Base-by-base conservation (phyloP, 2,888 invertebrate species). In the Pristionchus mayeri region DNA sequence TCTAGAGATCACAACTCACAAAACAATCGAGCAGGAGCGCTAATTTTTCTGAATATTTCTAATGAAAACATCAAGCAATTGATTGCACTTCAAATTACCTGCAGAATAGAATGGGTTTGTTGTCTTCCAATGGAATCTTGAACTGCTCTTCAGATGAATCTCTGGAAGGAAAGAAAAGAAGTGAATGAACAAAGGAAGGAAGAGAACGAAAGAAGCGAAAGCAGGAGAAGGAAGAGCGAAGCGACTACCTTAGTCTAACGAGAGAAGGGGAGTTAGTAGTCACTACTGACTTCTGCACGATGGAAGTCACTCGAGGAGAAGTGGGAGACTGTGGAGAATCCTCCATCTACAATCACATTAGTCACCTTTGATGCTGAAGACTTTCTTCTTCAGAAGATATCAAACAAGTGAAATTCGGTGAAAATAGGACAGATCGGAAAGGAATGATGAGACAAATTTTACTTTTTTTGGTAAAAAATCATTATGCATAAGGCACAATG, bases 71-170 rank as follows among this genome's bases (percentile, higher is more conserved):
- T 54, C 3, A 16, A 52, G 52, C 11, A 24, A 9, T 34, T 16
- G 4, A 80, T n/a, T 60, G 11, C 27, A 50, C 37, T 13, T 9
- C 18, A 2, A 40, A 6, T 80, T 76, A 87, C 87, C 89, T 88
- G 85, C 89, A 90, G 84, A 90, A 90, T 13, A 90, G 85, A 52
- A 90, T 71, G 9, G 89, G 89, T 82, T 90, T 90, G 85, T 89
- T 89, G 84, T 90, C 89, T 82, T 90, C 89, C 30, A 90, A 82
- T n/a, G 89, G 89, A 57, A 90, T 89, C 48, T 88, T 85, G 80
- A 90, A 87, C 30, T 87, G 87, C 30, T 88, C 87, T 21, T 84
- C 76, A 3, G 63, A 60, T 34, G 37, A 37, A 82, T 84, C 71
- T 37, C 75, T 48, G 37, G 16, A 71, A 71, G 71, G n/a, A 24